Evolutionary conservation across 2,797 vertebrate species (phyloP).

Genomic region (Crypturellus tataupa): DNA sequence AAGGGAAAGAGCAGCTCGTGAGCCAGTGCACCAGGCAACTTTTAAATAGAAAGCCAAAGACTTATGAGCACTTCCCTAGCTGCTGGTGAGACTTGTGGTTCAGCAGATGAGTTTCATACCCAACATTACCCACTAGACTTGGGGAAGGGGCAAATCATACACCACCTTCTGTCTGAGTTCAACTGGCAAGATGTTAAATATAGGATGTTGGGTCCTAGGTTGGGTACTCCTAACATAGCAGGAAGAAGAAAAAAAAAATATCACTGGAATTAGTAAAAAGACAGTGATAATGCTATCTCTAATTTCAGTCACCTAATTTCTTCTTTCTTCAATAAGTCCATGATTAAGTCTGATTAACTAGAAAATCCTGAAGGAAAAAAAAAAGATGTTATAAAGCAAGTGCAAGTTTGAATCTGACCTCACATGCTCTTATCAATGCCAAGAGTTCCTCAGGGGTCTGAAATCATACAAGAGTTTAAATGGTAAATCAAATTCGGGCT

Average conservation of each 20-base stretch:
- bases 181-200: neutral
- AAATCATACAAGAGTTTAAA: neutral
- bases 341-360: neutral
- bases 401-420: neutral
- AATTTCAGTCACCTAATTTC: neutral
- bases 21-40: neutral
- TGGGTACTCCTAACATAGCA: neutral
- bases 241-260: neutral
- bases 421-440: neutral
- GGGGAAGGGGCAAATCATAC: neutral
- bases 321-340: neutral
- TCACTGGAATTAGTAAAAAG: neutral
- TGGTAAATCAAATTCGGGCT: neutral
- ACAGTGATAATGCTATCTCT: neutral
- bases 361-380: neutral
- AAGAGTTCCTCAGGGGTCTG: neutral
- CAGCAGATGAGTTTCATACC: fast-evolving
- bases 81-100: neutral
- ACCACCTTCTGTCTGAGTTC: neutral
- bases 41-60: neutral
- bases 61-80: neutral
- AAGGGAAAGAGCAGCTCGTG: neutral
- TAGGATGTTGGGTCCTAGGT: neutral
- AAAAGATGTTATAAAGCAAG: neutral
- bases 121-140: neutral